Evolutionary conservation across 1,140 invertebrate genomes (phyloP).

Genomic region (Drosophila athabasca): DNA sequence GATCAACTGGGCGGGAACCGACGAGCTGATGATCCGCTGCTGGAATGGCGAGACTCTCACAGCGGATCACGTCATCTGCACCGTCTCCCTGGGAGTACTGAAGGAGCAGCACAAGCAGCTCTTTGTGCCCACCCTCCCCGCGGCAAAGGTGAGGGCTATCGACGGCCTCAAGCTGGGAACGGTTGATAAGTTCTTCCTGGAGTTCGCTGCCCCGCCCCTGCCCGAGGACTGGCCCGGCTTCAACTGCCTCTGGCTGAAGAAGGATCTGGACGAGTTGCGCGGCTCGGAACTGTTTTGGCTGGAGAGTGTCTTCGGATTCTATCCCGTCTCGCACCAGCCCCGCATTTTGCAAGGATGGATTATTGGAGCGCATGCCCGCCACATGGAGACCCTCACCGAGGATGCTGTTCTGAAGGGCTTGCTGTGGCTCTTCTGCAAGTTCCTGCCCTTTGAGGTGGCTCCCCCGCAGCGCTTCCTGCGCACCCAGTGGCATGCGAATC

Average conservation of each 20-base stretch:
- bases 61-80: slow-evolving; percentile 88
- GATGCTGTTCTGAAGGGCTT: slow-evolving; percentile 84
- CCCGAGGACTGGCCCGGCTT: slow-evolving; percentile 84
- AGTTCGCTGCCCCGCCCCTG: slow-evolving; percentile 88
- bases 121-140: slow-evolving; percentile 87
- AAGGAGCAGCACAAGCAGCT: slow-evolving; percentile 86
- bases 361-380: slow-evolving; percentile 85
- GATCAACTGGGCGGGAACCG: slow-evolving; percentile 81
- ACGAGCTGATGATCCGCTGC: slow-evolving; percentile 84
- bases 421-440: slow-evolving; percentile 84
- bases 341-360: slow-evolving; percentile 88
- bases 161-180: slow-evolving; percentile 88
- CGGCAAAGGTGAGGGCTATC: slow-evolving; percentile 86
- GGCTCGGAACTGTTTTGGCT: slow-evolving; percentile 84
- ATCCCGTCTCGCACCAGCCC: slow-evolving; percentile 87
- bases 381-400: slow-evolving; percentile 85
- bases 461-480: slow-evolving; percentile 65
- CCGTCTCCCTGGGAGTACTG: slow-evolving; percentile 88
- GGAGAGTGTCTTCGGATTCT: slow-evolving; percentile 87
- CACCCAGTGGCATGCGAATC: slow-evolving; percentile 87
- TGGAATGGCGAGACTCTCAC: slow-evolving; percentile 85
- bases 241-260: slow-evolving; percentile 85
- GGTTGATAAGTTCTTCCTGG: slow-evolving; percentile 91
- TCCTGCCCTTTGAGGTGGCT: slow-evolving; percentile 61
- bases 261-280: slow-evolving; percentile 81